Evolutionary conservation across 2,888 invertebrate species (phyloP).

Genomic region (Silvanus unidentatus): DNA sequence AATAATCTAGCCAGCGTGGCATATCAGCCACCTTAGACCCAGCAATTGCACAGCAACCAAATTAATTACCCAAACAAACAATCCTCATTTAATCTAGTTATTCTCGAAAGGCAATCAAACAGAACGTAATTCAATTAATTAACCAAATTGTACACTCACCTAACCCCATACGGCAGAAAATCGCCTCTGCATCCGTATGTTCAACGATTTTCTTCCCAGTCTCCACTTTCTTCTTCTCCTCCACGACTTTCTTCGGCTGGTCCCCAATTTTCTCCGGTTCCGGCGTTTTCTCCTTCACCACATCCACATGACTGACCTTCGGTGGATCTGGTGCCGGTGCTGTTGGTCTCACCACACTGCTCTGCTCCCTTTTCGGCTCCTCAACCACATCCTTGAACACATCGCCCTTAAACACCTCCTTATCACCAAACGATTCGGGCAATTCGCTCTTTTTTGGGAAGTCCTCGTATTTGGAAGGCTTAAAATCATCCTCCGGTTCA

Average conservation of each 20-base stretch:
- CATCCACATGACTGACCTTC: slow-evolving; percentile 11
- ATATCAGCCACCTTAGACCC: too few relatives aligned
- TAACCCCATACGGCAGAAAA: slow-evolving; percentile 67
- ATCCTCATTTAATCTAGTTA: too few relatives aligned
- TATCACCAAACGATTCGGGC: slow-evolving; percentile 20
- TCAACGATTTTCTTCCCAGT: slow-evolving; percentile 6
- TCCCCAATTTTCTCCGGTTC: slow-evolving; percentile 14
- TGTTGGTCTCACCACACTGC: slow-evolving; percentile 11
- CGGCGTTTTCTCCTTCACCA: slow-evolving; percentile 16
- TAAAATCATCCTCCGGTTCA: slow-evolving; percentile 42
- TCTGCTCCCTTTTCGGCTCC: slow-evolving; percentile 15
- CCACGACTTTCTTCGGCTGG: slow-evolving; percentile 16
- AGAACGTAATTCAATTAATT: too few relatives aligned
- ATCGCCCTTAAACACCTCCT: slow-evolving; percentile 33
- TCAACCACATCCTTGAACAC: slow-evolving; percentile 30
- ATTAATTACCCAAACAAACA: too few relatives aligned
- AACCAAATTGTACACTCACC: slow-evolving; percentile 49
- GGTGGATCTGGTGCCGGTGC: slow-evolving; percentile 13
- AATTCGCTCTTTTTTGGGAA: slow-evolving; percentile 22
- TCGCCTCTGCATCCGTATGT: slow-evolving; percentile 57
- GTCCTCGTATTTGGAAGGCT: slow-evolving; percentile 31
- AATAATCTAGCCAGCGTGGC: not conserved
- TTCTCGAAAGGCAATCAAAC: too few relatives aligned
- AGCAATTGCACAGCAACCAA: too few relatives aligned
- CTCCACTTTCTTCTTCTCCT: slow-evolving; percentile 18